These are phyloP conservation scores for Agrenia bidenticulata DNA, from an alignment of 2,888 invertebrate species.

Conservation along the genomic window DNA sequence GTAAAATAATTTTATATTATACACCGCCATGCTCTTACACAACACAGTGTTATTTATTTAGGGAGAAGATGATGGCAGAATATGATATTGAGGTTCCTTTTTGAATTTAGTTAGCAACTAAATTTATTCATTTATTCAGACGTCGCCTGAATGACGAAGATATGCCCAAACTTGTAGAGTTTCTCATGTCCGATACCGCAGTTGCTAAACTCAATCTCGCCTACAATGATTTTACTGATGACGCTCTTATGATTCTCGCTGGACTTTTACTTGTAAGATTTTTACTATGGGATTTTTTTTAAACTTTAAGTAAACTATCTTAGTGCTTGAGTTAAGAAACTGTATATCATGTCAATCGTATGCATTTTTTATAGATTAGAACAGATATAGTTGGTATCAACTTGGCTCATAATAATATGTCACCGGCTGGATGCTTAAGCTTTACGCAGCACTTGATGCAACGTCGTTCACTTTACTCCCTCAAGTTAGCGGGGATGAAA, in stretches of 20 bases:
- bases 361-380: not conserved
- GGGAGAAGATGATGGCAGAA: not conserved
- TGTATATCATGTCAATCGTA: not conserved
- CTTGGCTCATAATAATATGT: conserved; percentile 48
- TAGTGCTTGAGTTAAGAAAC: not conserved
- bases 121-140: conserved; percentile 21
- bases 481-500: conserved; percentile 50
- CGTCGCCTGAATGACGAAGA: conserved; percentile 43
- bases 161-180: conserved; percentile 31
- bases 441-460: conserved; percentile 39
- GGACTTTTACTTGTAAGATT: conserved; percentile 34
- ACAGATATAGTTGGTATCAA: conserved; percentile 38
- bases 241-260: conserved; percentile 34
- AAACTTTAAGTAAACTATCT: not conserved
- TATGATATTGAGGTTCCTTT: too few relatives aligned
- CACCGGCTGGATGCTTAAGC: conserved; percentile 35
- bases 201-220: conserved; percentile 46
- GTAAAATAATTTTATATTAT: too few relatives aligned
- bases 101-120: too few relatives aligned
- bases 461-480: conserved; percentile 39
- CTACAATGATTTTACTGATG: conserved; percentile 49
- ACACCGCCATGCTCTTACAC: too few relatives aligned
- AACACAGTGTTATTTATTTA: not conserved
- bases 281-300: not conserved
- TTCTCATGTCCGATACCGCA: conserved; percentile 24